Conservation (phyloP, 2,888 invertebrate genomes). For the Phragmatobia fuliginosa region DNA sequence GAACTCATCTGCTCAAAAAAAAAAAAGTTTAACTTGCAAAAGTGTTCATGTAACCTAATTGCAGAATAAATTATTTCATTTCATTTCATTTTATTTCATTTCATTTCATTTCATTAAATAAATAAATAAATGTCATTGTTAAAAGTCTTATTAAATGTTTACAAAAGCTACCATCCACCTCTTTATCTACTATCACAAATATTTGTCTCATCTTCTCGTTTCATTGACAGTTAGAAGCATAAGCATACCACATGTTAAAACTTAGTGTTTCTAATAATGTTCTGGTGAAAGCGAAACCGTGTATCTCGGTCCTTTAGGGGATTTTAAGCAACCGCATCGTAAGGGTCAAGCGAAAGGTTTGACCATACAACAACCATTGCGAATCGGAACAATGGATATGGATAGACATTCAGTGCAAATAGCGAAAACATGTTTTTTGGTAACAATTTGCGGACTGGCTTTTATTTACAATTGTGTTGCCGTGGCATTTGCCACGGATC, state of each 20-base stretch:
- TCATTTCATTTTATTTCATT: too few species aligned
- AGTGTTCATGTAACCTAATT: too few species aligned
- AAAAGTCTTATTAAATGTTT: background rate
- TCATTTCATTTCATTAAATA: too few species aligned
- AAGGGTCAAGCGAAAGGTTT: conserved; percentile 81
- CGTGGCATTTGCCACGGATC: background rate
- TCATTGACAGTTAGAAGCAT: conserved; percentile 24
- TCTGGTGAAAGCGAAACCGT: conserved; percentile 80
- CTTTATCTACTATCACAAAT: background rate
- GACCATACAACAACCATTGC: conserved; percentile 74
- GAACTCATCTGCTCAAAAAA: too few species aligned
- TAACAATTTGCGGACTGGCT: conserved; percentile 9
- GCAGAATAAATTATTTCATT: too few species aligned
- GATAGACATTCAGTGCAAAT: conserved; percentile 33
- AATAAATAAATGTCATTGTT: too few species aligned
- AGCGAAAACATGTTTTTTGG: conserved; percentile 14
- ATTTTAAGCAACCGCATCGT: conserved; percentile 77
- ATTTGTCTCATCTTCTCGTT: conserved; percentile 13
- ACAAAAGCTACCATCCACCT: background rate
- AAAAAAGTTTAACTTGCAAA: too few species aligned
- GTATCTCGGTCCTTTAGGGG: conserved; percentile 75
- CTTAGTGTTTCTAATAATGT: conserved; percentile 56
- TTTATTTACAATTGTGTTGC: background rate
- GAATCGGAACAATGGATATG: conserved; percentile 49
- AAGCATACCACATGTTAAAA: conserved; percentile 46